phyloP scores from a whole-genome alignment of 2,113 vertebrate genomes.

The Tapirus terrestris region DNA sequence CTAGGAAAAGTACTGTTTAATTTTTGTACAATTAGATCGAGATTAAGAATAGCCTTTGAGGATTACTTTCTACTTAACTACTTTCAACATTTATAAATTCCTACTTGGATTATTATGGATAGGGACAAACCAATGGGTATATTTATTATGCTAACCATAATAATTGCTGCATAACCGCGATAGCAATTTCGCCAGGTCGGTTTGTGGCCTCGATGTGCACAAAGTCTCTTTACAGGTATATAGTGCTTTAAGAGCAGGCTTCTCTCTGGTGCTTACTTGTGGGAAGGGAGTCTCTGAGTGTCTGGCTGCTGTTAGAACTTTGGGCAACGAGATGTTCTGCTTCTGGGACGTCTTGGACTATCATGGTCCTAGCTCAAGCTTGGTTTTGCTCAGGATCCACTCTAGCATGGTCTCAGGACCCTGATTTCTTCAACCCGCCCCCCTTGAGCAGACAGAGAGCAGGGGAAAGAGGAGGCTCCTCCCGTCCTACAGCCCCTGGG shows the following conservation, averaged over 20 bases:
- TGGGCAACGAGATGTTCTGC: not conserved
- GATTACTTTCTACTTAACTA: conserved; percentile 13
- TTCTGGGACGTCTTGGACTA: not conserved
- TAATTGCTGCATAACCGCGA: not conserved
- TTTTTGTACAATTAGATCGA: conserved; percentile 34
- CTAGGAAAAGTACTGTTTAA: conserved; percentile 7
- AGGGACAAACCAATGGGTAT: not conserved
- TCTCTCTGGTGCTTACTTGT: not conserved
- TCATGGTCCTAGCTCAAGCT: not conserved
- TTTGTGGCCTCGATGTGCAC: not conserved
- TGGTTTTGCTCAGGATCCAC: not conserved
- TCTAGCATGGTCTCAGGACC: not conserved
- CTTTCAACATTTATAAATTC: conserved; percentile 28
- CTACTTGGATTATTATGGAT: not conserved
- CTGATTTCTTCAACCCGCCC: not conserved
- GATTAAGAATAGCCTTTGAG: conserved; percentile 42
- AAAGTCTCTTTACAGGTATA: not conserved
- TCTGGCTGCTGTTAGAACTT: too few relatives aligned
- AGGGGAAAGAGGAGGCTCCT: not conserved
- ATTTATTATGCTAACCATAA: not conserved
- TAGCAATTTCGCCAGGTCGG: not conserved
- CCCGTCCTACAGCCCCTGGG: not conserved
- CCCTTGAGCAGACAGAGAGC: not conserved
- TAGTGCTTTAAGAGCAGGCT: not conserved
- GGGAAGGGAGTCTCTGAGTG: too few relatives aligned